Conservation (phyloP, 2,888 invertebrate species). For the Epistrophella euchroma region DNA sequence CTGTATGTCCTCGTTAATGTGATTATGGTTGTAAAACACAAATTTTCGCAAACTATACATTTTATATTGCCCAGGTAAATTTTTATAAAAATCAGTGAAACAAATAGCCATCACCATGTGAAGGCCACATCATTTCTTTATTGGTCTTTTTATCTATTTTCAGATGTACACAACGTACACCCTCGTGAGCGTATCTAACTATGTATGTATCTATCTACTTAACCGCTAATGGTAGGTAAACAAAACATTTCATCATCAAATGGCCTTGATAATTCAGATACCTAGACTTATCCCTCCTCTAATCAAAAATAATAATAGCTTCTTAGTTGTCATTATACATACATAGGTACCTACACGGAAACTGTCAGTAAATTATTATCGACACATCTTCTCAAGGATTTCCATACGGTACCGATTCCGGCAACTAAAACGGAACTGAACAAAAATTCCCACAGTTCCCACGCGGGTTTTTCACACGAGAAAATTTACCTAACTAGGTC, state of each 20-base stretch:
- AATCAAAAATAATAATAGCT: slow-evolving; percentile 14
- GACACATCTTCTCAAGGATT: slow-evolving; percentile 6
- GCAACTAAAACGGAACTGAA: slow-evolving; percentile 27
- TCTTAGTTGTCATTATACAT: background rate
- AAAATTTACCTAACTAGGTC: slow-evolving; percentile 61
- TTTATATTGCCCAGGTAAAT: background rate
- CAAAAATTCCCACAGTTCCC: slow-evolving; percentile 46
- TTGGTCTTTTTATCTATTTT: background rate
- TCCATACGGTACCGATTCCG: slow-evolving; percentile 29
- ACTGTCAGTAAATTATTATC: background rate
- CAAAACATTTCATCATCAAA: background rate
- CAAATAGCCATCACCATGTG: background rate
- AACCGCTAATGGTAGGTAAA: background rate
- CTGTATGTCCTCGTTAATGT: background rate
- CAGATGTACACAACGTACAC: background rate
- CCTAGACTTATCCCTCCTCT: background rate
- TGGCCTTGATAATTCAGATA: background rate
- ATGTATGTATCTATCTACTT: background rate
- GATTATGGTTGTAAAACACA: background rate
- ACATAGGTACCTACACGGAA: too few relatives aligned
- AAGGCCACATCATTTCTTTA: background rate
- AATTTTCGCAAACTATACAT: background rate
- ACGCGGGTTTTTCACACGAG: slow-evolving; percentile 64
- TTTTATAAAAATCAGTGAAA: background rate
- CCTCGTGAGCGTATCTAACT: background rate